Conservation (phyloP, 2,113 vertebrate genomes). For the Gyps fulvus region DNA sequence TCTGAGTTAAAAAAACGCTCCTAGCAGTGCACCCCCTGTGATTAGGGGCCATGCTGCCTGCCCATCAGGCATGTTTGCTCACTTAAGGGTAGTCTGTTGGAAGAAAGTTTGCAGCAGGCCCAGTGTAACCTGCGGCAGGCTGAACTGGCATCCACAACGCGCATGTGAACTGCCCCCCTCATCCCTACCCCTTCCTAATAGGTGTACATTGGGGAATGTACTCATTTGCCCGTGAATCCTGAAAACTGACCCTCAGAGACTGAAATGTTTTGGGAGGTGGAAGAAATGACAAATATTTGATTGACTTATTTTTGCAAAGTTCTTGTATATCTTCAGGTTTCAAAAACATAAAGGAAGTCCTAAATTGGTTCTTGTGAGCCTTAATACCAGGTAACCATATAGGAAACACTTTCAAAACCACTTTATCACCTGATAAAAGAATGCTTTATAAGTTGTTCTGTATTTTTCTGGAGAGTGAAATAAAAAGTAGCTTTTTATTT, state of each 20-base stretch:
- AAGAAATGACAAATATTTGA: background rate
- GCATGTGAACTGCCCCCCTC: rapidly evolving
- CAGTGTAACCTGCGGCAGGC: background rate
- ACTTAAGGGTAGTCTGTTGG: background rate
- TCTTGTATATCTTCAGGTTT: background rate
- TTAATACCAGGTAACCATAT: background rate
- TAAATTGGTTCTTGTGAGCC: background rate
- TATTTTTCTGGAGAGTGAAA: constrained; percentile 27
- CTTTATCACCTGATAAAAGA: constrained; percentile 28
- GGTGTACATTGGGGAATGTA: background rate
- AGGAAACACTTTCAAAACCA: constrained; percentile 27
- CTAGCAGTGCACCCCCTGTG: background rate
- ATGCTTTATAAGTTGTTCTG: background rate
- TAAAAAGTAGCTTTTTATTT: constrained; percentile 23
- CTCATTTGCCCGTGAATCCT: background rate
- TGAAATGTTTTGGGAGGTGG: background rate
- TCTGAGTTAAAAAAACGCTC: background rate
- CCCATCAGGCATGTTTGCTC: background rate
- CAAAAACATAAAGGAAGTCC: background rate
- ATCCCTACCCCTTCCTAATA: background rate
- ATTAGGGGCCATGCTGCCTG: background rate
- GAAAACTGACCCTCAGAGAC: background rate
- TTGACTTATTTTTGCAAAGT: background rate
- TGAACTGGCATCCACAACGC: background rate
- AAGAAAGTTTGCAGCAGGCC: background rate